phyloP scores from a whole-genome alignment of 2,797 vertebrate species.

The Acridotheres tristis region DNA sequence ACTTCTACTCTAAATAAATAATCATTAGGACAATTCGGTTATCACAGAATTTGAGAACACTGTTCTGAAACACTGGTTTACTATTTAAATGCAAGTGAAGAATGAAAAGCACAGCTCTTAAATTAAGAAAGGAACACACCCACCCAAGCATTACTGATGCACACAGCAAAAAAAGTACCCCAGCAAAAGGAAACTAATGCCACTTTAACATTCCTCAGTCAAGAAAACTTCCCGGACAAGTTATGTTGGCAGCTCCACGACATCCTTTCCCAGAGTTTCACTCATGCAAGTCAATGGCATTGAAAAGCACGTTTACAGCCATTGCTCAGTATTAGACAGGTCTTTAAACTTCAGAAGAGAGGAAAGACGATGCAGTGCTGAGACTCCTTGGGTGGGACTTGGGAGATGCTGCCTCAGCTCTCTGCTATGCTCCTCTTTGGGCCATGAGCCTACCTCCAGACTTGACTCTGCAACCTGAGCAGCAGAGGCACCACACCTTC shows the following conservation, averaged over 20 bases:
- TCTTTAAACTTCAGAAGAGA: not conserved
- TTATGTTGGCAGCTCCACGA: not conserved
- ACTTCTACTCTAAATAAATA: not conserved
- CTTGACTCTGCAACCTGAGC: not conserved
- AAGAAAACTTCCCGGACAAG: not conserved
- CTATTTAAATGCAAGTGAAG: not conserved
- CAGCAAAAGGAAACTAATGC: not conserved
- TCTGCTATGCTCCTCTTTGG: fast-evolving
- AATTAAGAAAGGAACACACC: not conserved
- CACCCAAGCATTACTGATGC: not conserved
- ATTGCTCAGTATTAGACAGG: not conserved
- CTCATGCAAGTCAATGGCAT: not conserved
- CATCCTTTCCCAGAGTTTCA: not conserved
- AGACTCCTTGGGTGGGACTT: not conserved
- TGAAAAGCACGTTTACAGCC: fast-evolving
- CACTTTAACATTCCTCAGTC: not conserved
- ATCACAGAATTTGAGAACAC: not conserved
- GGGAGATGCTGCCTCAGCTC: not conserved
- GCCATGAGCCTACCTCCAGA: fast-evolving
- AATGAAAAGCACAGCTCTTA: not conserved
- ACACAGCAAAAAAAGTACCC: not conserved
- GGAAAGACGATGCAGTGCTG: fast-evolving
- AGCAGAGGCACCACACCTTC: not conserved
- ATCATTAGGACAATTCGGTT: not conserved
- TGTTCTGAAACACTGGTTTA: not conserved